A percentile compares a stretch with the other conserved stretches of the same genome.
These are phyloP conservation scores for Climacteris rufus DNA, from an alignment of 2,113 vertebrate species.

Conservation along the genomic window DNA sequence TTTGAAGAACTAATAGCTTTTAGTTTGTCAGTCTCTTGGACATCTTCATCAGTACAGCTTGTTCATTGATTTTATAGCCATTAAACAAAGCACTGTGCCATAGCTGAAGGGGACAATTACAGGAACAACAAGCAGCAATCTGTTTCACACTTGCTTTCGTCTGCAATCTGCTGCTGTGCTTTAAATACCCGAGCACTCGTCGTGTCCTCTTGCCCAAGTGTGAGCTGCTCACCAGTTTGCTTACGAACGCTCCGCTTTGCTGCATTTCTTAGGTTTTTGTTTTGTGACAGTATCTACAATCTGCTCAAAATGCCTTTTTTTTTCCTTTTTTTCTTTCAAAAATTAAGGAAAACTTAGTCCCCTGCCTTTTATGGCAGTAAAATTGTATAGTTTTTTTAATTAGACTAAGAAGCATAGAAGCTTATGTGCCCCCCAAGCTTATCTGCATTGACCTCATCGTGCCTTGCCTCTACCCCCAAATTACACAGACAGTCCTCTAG, in stretches of 20 bases:
- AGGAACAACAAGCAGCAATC: constrained; percentile 53
- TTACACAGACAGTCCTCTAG: background rate
- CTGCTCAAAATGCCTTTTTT: background rate
- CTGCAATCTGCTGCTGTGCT: constrained; percentile 57
- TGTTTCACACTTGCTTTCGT: constrained; percentile 54
- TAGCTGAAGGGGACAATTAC: constrained; percentile 67
- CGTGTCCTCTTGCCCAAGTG: background rate
- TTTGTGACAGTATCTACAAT: constrained; percentile 2
- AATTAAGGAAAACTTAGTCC: background rate
- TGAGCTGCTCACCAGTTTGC: background rate
- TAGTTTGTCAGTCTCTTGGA: constrained; percentile 21
- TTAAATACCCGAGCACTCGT: constrained; percentile 9
- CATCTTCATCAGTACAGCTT: constrained; percentile 62
- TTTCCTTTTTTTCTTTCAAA: background rate
- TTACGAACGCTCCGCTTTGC: background rate
- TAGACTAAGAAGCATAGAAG: background rate
- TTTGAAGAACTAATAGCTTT: constrained; percentile 9
- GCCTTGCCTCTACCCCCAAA: background rate
- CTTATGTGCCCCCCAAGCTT: accelerated
- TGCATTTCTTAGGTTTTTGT: background rate
- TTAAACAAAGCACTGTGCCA: constrained; percentile 50
- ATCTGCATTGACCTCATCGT: accelerated
- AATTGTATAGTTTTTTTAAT: background rate
- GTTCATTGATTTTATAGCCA: constrained; percentile 49
- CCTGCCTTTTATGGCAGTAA: background rate